phyloP scores from a whole-genome alignment of 2,888 invertebrate genomes.

The Tenthredo scrophulariae region DNA sequence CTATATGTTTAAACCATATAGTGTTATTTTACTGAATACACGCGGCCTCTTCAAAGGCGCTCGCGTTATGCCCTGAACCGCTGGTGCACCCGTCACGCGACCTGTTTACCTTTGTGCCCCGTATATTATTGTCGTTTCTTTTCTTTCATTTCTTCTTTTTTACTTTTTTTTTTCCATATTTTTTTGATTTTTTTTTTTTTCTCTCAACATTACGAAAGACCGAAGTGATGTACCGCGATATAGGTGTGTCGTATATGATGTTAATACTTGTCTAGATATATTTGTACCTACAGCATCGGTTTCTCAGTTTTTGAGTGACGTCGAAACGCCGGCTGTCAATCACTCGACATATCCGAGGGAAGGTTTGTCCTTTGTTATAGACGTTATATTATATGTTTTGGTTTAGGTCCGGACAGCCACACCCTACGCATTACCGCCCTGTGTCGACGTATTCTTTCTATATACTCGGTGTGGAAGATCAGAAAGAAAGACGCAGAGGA shows the following conservation, averaged over 20 bases:
- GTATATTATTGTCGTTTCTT: slow-evolving; percentile 47
- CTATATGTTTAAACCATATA: background rate
- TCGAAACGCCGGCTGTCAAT: slow-evolving; percentile 48
- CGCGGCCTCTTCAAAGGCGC: slow-evolving; percentile 42
- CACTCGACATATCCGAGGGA: slow-evolving; percentile 36
- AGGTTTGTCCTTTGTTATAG: slow-evolving; percentile 43
- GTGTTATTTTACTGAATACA: slow-evolving; percentile 45
- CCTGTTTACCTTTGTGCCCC: slow-evolving; percentile 66
- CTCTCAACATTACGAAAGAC: background rate
- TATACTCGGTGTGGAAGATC: slow-evolving; percentile 56
- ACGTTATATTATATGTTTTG: slow-evolving; percentile 50
- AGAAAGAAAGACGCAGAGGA: slow-evolving; percentile 57
- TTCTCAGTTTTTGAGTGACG: slow-evolving; percentile 43
- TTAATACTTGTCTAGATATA: background rate
- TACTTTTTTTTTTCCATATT: background rate
- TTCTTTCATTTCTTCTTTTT: background rate
- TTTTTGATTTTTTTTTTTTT: background rate
- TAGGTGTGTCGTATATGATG: background rate
- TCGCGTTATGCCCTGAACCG: background rate
- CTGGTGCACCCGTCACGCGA: slow-evolving; percentile 66
- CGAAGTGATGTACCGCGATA: background rate
- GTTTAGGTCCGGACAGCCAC: slow-evolving; percentile 41
- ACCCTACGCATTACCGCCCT: slow-evolving; percentile 35
- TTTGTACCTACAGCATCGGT: slow-evolving; percentile 33
- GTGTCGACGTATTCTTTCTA: background rate